Base-by-base conservation (phyloP, 2,888 invertebrate species). In the Bombylius major region DNA sequence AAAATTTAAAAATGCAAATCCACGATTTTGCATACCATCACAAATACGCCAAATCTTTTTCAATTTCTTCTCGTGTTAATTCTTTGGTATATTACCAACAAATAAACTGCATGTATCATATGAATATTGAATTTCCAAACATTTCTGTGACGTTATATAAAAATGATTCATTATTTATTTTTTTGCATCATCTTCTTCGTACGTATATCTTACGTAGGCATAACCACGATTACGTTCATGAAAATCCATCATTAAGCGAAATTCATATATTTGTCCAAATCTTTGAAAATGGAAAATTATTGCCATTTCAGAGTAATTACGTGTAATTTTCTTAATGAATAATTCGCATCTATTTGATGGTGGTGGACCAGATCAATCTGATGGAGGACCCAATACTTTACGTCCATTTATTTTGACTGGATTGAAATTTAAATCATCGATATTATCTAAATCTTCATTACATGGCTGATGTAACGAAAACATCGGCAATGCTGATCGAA, bases 251-350 rank as follows among this genome's bases (percentile, higher is more conserved):
- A 68, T 66, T 2, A 69, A 56, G 1, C 69, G 65, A 46, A 69
- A 66, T 55, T 68, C 66, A 50, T 69, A 69, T n/a, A 69, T 65
- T 14, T 59, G 57, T 0, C 69, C 69, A 54, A 68, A 69, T 5
- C 66, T 62, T 12, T 65, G 51, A 56, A 69, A 67, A 9, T 65
- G 65, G 5, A 63, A 58, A 5, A 69, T 32, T 1, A 69, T 58
- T 9, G 61, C 61, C 4, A 63, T 56, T 52, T 66, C 68, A 39
- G 60, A 58, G 5, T 67, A 49, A 44, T 62, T 57, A 14, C 63
- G 63, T 5, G 69, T 68, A 12, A 69, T 66, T 14, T 62, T 63
- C 1, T 65, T 65, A 5, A 69, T 64, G 57, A 64, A 67, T 4
- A 69, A 36, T 50, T 69, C 69, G 48, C 68, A 68, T 0, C 61